Evolutionary conservation across 2,113 vertebrate genomes (phyloP), one percentile per base, ranked within the genome.

Genomic region (Thomomys bottae): DNA sequence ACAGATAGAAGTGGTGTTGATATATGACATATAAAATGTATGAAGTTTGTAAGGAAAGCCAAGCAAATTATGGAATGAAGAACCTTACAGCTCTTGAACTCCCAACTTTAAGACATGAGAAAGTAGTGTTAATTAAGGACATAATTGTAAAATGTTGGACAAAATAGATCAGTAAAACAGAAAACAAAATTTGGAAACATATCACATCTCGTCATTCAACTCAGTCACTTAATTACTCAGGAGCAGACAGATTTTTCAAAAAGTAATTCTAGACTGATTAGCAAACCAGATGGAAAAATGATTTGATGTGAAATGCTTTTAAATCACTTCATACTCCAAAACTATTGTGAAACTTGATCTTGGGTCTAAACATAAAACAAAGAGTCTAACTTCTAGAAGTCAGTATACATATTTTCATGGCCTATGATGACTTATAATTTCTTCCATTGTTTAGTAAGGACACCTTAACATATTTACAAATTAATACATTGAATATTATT

Each of bases 141-240:
- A 85, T 78, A 86, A 36, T 61, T 78, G 26, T 5, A 83, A 8
- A 84, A 24, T 73, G 14, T 77, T 83, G 89, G 30, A 59, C 40
- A 81, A 81, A 81, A 57, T 9, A 61, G 9, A 72, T 34, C n/a
- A 81, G 72, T 45, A 18, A 32, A 84, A 86, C 23, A 84, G n/a
- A 75, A 95, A 82, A 73, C 54, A 80, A 87, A n/a, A 80, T n/a
- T 63, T 76, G 67, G 32, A 90, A 89, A 84, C 78, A 70, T 54
- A 78, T 9, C 32, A 42, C 9, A 66, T 11, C 73, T 0, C 54
- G 17, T 36, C 61, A 71, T 26, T 59, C 28, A 17, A 84, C 30
- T 84, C 76, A 81, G 57, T 57, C 26, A 54, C 40, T 45, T 70
- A 15, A 63, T 86, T 83, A 77, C 8, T 77, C 32, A 9, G 21